Conservation (phyloP, 2,888 invertebrate genomes). For the Plebejus melissa region DNA sequence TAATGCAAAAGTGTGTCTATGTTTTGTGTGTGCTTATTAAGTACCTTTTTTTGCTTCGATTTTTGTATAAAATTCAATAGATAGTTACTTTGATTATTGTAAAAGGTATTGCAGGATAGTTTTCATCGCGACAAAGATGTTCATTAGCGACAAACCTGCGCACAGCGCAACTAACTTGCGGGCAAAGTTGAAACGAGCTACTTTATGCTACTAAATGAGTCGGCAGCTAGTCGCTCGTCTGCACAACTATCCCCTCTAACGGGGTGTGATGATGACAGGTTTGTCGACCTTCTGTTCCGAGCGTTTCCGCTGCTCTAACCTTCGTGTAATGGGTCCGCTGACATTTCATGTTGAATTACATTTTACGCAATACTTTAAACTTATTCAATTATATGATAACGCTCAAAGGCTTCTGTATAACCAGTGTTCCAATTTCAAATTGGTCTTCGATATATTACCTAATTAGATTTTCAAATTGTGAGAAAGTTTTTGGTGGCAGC, state of each 20-base stretch:
- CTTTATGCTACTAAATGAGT: not conserved
- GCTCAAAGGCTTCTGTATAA: not conserved
- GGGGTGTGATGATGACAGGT: conserved; percentile 17
- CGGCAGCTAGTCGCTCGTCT: not conserved
- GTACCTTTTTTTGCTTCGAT: too few species aligned
- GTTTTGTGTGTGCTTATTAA: not conserved
- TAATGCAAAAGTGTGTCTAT: not conserved
- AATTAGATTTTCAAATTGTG: not conserved
- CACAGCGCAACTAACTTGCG: not conserved
- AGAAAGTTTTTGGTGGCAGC: not conserved
- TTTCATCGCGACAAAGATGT: too few species aligned
- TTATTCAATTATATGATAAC: conserved; percentile 11
- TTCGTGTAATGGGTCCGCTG: conserved; percentile 16
- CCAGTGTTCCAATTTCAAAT: not conserved
- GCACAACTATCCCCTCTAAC: not conserved
- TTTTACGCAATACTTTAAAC: conserved; percentile 11
- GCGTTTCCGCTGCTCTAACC: conserved; percentile 14
- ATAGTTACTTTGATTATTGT: too few species aligned
- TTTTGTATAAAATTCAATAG: too few species aligned
- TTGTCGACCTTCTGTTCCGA: conserved; percentile 10
- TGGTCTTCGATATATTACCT: not conserved
- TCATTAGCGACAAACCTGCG: too few species aligned
- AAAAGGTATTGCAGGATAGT: too few species aligned
- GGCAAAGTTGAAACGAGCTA: not conserved
- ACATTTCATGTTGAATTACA: conserved; percentile 15